Percentiles rank a stretch among this genome's conserved stretches.
phyloP scores from a whole-genome alignment of 2,797 vertebrate genomes.

The Melanotaenia boesemani region DNA sequence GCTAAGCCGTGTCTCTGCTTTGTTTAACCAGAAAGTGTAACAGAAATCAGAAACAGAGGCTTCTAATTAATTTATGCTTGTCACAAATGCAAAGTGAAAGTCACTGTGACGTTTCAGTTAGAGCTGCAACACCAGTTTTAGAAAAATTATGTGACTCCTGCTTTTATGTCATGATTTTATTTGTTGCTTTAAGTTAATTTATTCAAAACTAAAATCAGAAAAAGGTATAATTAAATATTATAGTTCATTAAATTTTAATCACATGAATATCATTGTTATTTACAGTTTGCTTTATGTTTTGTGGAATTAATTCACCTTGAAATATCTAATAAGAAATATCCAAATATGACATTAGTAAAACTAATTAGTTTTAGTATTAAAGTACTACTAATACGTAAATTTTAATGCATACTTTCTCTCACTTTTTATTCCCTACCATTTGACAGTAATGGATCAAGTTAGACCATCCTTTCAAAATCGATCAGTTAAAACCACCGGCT shows the following conservation, averaged over 20 bases:
- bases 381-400: constrained; percentile 14
- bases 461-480: constrained; percentile 88
- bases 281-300: constrained; percentile 6
- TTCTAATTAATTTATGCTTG: constrained; percentile 79
- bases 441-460: constrained; percentile 94
- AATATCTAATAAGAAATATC: constrained; percentile 9
- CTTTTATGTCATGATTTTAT: constrained; percentile 38
- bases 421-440: constrained; percentile 86
- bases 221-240: background rate
- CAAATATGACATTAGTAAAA: constrained; percentile 6
- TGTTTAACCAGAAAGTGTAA: constrained; percentile 66
- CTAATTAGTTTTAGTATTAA: background rate
- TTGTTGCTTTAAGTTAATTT: constrained; percentile 4
- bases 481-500: constrained; percentile 87
- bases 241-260: background rate
- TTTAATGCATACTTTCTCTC: constrained; percentile 59
- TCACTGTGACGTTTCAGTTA: constrained; percentile 62
- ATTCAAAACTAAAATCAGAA: constrained; percentile 4
- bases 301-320: background rate
- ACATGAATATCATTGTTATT: background rate
- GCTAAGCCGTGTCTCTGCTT: constrained; percentile 66
- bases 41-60: constrained; percentile 53
- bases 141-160: constrained; percentile 33
- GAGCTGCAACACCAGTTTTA: constrained; percentile 55
- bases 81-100: constrained; percentile 73